These are phyloP conservation scores for Amorpha juglandis DNA, from an alignment of 2,888 invertebrate genomes.

Conservation along the genomic window DNA sequence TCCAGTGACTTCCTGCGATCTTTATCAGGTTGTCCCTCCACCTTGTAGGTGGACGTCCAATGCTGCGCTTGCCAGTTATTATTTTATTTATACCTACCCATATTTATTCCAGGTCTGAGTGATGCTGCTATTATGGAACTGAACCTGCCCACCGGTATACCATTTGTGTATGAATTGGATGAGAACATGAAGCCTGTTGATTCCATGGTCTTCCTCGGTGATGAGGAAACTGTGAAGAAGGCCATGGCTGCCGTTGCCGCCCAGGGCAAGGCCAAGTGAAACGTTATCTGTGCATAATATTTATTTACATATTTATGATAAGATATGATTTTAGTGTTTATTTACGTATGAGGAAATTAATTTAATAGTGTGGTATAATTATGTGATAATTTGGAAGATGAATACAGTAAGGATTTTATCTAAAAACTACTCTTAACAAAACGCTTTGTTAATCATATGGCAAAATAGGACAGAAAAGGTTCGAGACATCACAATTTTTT, in stretches of 20 bases:
- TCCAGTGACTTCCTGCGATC: too few species aligned
- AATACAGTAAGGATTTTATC: not conserved
- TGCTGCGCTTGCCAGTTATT: too few species aligned
- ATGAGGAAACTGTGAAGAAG: conserved; percentile 89
- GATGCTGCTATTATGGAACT: conserved; percentile 89
- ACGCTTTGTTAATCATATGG: not conserved
- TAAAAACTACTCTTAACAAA: not conserved
- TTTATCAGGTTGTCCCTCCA: too few species aligned
- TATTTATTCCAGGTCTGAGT: conserved; percentile 80
- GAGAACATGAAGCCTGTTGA: conserved; percentile 87
- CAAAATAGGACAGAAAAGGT: too few species aligned
- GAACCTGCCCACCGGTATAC: conserved; percentile 92
- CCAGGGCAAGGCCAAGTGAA: conserved; percentile 89
- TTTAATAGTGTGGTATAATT: not conserved
- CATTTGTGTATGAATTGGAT: conserved; percentile 91
- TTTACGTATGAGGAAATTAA: not conserved
- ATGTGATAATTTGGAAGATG: not conserved
- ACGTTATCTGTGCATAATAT: conserved; percentile 25
- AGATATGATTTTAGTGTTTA: conserved; percentile 11
- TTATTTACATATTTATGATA: conserved; percentile 20
- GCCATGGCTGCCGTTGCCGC: conserved; percentile 91
- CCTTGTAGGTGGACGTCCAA: too few species aligned
- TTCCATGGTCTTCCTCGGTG: conserved; percentile 90
- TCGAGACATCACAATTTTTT: too few species aligned
- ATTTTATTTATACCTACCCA: conserved; percentile 23